These are phyloP conservation scores for Xenopus laevis DNA, from an alignment of 2,113 vertebrate genomes.

Conservation along the genomic window DNA sequence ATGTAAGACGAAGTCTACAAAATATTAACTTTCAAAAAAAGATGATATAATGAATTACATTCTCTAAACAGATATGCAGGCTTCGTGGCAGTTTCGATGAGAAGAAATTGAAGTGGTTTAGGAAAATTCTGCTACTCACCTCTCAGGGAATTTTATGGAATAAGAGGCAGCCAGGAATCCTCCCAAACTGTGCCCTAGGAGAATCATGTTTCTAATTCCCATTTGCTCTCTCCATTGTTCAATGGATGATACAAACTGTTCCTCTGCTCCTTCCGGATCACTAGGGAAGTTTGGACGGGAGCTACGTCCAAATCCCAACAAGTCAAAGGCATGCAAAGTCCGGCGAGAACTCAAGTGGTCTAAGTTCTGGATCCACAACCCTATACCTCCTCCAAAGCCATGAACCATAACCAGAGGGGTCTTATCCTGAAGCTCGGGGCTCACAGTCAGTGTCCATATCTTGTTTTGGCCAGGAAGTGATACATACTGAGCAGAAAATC, in stretches of 20 bases:
- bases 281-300: constrained; percentile 75
- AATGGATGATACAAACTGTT: constrained; percentile 77
- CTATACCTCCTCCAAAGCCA: constrained; percentile 84
- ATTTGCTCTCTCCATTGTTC: constrained; percentile 76
- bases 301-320: constrained; percentile 84
- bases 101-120: too few species aligned
- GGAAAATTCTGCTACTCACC: constrained; percentile 64
- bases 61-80: too few species aligned
- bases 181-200: constrained; percentile 77
- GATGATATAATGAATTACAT: too few species aligned
- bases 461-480: constrained; percentile 75
- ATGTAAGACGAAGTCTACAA: too few species aligned
- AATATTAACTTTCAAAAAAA: too few species aligned
- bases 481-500: constrained; percentile 78
- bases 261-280: constrained; percentile 74
- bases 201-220: constrained; percentile 74
- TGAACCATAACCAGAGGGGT: constrained; percentile 87
- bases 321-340: constrained; percentile 74
- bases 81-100: too few species aligned
- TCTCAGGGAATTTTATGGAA: constrained; percentile 75
- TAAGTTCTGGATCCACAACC: constrained; percentile 84
- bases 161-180: constrained; percentile 77
- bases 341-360: constrained; percentile 69
- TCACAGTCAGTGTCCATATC: constrained; percentile 83
- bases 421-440: constrained; percentile 59